phyloP scores from a whole-genome alignment of 23 tunicate species.

The Phallusia fumigata region DNA sequence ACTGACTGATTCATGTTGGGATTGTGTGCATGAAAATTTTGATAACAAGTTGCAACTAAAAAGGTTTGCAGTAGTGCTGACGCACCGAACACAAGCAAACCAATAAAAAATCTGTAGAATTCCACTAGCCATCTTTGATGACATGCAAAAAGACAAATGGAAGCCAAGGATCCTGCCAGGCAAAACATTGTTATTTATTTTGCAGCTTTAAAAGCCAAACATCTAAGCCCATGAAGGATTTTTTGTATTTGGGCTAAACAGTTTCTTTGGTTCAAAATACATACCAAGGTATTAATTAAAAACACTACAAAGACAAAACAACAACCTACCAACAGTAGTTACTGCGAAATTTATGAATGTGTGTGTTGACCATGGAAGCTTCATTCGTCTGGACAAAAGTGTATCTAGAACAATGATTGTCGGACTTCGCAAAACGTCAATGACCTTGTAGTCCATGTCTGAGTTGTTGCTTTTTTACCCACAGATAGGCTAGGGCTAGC shows the following conservation, averaged over 20 bases:
- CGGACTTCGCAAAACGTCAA: constrained; percentile 47
- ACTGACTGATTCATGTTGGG: constrained; percentile 14
- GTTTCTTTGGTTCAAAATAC: too few relatives aligned
- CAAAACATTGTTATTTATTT: not conserved
- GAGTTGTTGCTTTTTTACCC: too few relatives aligned
- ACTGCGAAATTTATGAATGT: constrained; percentile 1
- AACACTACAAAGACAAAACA: too few relatives aligned
- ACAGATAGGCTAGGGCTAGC: too few relatives aligned
- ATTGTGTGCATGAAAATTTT: constrained; percentile 4
- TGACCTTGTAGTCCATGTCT: constrained; percentile 42
- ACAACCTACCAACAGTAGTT: constrained; percentile 20
- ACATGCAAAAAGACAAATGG: constrained; percentile 12
- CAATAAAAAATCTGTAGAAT: constrained; percentile 19
- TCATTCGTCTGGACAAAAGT: constrained; percentile 23
- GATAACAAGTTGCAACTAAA: constrained; percentile 23
- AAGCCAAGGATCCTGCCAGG: constrained; percentile 8
- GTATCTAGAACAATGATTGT: constrained; percentile 39
- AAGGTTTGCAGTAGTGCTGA: constrained; percentile 23
- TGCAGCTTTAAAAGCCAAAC: not conserved
- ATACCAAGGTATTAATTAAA: too few relatives aligned
- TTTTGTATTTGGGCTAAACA: too few relatives aligned
- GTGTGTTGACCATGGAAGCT: constrained; percentile 14
- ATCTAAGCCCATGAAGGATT: too few relatives aligned
- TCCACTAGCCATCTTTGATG: constrained; percentile 18
- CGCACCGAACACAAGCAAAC: not conserved